phyloP scores from a whole-genome alignment of 1,140 invertebrate species.

The Drosophila bifasciata region DNA sequence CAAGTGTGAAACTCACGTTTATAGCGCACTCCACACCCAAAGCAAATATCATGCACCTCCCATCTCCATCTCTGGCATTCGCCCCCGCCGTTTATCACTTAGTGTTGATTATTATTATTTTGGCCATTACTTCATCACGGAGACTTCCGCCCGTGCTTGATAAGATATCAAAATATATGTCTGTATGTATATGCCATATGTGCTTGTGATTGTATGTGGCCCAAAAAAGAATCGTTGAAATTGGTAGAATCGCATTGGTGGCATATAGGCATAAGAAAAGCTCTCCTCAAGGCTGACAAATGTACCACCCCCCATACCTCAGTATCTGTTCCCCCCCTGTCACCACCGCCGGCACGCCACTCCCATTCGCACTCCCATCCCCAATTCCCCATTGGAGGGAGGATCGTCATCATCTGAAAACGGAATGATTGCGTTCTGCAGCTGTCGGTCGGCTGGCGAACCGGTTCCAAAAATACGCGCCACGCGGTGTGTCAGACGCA shows the following conservation, averaged over 20 bases:
- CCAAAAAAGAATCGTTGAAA: constrained; percentile 27
- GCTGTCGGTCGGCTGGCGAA: constrained; percentile 62
- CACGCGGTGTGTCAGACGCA: background rate
- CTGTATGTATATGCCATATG: background rate
- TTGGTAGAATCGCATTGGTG: background rate
- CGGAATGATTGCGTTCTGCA: constrained; percentile 53
- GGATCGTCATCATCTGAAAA: constrained; percentile 18
- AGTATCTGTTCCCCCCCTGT: too few species aligned
- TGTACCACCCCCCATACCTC: constrained; percentile 8
- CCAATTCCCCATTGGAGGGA: constrained; percentile 2
- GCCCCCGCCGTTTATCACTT: constrained; percentile 19
- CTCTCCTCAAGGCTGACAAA: constrained; percentile 62
- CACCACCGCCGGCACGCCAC: too few species aligned
- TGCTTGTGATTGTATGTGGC: constrained; percentile 13
- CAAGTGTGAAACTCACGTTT: constrained; percentile 3
- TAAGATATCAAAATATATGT: constrained; percentile 52
- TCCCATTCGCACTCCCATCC: constrained; percentile 1
- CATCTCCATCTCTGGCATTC: background rate
- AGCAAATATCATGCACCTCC: too few species aligned
- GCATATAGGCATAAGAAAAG: constrained; percentile 56
- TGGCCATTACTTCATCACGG: constrained; percentile 70
- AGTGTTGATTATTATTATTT: constrained; percentile 67
- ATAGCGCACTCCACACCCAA: too few species aligned
- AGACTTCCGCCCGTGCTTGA: constrained; percentile 59
- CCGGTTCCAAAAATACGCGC: constrained; percentile 70